Base-by-base conservation (phyloP, 1,140 invertebrate species). In the Caerostris darwini region DNA sequence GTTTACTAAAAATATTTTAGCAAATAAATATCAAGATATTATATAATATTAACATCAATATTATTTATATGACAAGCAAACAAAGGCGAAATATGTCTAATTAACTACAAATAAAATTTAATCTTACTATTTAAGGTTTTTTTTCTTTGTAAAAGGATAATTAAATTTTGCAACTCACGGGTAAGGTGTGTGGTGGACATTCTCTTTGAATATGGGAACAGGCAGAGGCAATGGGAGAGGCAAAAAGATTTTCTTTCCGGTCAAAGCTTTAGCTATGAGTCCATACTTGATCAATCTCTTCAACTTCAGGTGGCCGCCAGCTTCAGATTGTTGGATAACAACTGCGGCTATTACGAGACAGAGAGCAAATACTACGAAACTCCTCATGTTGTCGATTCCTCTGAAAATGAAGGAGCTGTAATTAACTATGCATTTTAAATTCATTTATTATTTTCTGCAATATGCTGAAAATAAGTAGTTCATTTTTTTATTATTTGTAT, bases 211-310 rank as follows among this genome's bases (percentile, higher is more conserved):
- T 3, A 94, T 69, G 5, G 93, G 93, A 58, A 94, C 69, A 2
- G 93, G 93, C 3, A 94, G 87, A 58, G 93, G 93, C 7, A 94
- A 19, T 34, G 93, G 93, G 0, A 94, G 59, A 2, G 93, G 93
- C 2, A 94, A 69, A 3, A 90, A 53, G 19, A 94, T 94, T 61
- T 94, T 94, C 81, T 94, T 94, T 90, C 87, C 87, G 2, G 93
- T 90, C 50, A 94, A 85, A n/a, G 93, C 93, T 14, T 90, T 94
- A n/a, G 93, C 93, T 10, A 94, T 90, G 8, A 94, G 19, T 6
- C 71, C 93, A n/a, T 82, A 83, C 17, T 94, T 94, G 58, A 94
- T 54, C 58, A 94, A 12, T 14, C 57, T 94, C 87, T 94, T 94
- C 17, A 94, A n/a, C 14, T 53, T 59, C 2, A 94, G 34, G 64